phyloP scores from a whole-genome alignment of 2,113 vertebrate genomes.

The Rattus rattus region DNA sequence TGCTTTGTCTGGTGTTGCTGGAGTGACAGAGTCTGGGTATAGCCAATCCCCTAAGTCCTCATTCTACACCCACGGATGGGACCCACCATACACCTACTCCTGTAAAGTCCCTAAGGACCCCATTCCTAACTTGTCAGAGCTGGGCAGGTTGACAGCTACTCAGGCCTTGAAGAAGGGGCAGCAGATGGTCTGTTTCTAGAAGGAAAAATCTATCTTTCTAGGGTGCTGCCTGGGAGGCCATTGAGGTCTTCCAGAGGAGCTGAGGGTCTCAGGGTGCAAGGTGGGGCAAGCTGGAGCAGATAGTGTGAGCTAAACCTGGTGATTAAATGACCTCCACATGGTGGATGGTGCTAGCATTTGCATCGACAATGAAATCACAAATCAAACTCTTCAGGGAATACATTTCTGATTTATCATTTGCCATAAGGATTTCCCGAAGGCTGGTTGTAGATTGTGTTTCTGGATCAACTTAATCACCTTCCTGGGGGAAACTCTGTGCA shows the following conservation, averaged over 20 bases:
- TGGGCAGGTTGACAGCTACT: neutral
- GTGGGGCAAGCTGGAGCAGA: neutral
- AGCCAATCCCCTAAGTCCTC: neutral
- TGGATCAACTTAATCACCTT: conserved; percentile 50
- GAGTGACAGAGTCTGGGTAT: neutral
- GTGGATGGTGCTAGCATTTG: neutral
- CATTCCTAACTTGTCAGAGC: neutral
- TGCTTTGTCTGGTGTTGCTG: neutral
- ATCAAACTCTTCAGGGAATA: conserved; percentile 1
- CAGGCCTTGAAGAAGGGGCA: neutral
- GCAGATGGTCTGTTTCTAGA: neutral
- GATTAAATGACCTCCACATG: neutral
- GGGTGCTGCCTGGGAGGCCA: neutral
- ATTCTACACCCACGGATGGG: neutral
- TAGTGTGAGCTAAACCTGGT: neutral
- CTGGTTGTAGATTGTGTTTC: neutral
- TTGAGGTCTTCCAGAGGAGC: neutral
- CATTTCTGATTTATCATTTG: conserved; percentile 35
- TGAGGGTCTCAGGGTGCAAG: neutral
- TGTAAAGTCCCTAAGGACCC: neutral
- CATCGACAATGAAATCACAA: neutral
- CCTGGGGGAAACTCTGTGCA: conserved; percentile 50
- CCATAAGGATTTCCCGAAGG: neutral
- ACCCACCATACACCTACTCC: rapidly evolving
- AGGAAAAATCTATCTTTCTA: neutral